Evolutionary conservation across 37 sponge, comb jelly and placozoan genomes (phyloP).

Genomic region (Cliona cf. orientalis): DNA sequence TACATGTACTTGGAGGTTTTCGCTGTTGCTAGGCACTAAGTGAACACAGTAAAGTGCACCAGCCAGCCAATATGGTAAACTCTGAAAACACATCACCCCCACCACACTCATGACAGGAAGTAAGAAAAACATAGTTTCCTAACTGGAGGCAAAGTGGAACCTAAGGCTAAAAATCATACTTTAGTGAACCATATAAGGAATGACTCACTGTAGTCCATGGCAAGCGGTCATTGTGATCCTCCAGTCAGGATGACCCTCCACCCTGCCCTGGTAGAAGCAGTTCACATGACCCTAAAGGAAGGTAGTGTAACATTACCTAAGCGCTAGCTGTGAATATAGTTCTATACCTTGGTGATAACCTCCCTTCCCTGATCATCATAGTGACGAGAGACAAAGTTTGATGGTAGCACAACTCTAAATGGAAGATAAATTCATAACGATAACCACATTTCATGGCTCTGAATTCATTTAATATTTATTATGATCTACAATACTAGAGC

Average conservation of each 20-base stretch:
- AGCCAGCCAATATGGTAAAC: background rate
- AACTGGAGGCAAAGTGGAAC: too few relatives aligned
- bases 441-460: too few relatives aligned
- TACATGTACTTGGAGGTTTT: background rate
- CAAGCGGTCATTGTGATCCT: conserved; percentile 56
- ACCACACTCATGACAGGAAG: background rate
- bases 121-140: too few relatives aligned
- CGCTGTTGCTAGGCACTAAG: too few relatives aligned
- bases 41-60: too few relatives aligned
- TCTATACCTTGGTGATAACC: conserved; percentile 20
- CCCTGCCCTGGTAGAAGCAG: conserved; percentile 76
- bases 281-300: conserved; percentile 48
- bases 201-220: conserved; percentile 58
- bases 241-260: conserved; percentile 60
- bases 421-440: too few relatives aligned
- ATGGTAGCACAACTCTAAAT: conserved; percentile 14
- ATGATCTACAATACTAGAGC: too few relatives aligned
- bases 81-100: background rate
- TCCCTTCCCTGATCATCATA: conserved; percentile 41
- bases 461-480: too few relatives aligned
- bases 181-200: background rate
- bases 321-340: background rate
- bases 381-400: conserved; percentile 20
- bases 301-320: background rate
- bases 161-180: background rate